phyloP scores from a whole-genome alignment of 2,888 invertebrate species.

The Craniophora ligustri region DNA sequence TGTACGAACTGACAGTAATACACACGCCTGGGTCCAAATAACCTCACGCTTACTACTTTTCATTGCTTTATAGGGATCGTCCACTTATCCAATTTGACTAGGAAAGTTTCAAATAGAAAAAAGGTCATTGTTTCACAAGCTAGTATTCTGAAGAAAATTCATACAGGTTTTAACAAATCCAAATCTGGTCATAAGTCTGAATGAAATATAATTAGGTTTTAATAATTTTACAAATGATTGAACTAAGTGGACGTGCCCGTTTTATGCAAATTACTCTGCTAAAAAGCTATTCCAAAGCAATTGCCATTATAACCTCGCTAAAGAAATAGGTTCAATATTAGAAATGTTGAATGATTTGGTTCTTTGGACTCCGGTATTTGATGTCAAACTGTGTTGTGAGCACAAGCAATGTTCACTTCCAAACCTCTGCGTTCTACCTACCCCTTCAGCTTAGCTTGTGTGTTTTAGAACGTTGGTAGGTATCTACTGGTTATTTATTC shows the following conservation, averaged over 20 bases:
- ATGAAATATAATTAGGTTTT: no score
- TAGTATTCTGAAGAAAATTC: neutral
- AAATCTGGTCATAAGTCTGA: no score
- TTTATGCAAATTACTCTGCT: slow-evolving; percentile 27
- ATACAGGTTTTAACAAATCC: no score
- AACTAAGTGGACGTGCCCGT: slow-evolving; percentile 23
- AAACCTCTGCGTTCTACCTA: no score
- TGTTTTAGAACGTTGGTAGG: slow-evolving; percentile 67
- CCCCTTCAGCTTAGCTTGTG: slow-evolving; percentile 81
- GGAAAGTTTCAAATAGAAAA: neutral
- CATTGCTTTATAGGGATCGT: slow-evolving; percentile 26
- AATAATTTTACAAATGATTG: slow-evolving; percentile 13
- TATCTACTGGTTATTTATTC: slow-evolving; percentile 61
- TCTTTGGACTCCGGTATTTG: slow-evolving; percentile 76
- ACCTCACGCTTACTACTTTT: slow-evolving; percentile 56
- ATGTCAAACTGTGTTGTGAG: slow-evolving; percentile 76
- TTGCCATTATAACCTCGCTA: slow-evolving; percentile 13
- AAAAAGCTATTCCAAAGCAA: slow-evolving; percentile 12
- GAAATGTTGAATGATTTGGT: slow-evolving; percentile 58
- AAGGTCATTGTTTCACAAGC: neutral
- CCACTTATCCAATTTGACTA: slow-evolving; percentile 11
- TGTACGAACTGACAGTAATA: slow-evolving; percentile 86
- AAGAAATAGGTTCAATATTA: slow-evolving; percentile 6
- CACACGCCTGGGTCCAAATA: slow-evolving; percentile 75
- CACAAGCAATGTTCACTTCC: slow-evolving; percentile 76